These are phyloP conservation scores for Adelphocoris suturalis DNA, from an alignment of 2,888 invertebrate genomes.

Conservation along the genomic window DNA sequence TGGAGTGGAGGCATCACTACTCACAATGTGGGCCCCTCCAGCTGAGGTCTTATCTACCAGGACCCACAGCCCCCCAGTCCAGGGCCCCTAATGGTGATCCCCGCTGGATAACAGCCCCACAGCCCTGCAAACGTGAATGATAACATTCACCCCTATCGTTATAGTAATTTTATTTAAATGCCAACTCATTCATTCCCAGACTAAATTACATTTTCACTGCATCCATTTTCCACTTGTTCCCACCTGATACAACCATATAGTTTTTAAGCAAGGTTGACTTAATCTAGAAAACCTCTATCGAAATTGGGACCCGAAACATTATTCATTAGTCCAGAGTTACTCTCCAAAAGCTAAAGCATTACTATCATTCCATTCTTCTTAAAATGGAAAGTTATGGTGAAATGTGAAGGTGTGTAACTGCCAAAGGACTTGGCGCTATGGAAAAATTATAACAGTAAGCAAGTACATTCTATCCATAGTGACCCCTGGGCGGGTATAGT, in stretches of 20 bases:
- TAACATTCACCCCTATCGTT: conserved; percentile 59
- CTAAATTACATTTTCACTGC: conserved; percentile 50
- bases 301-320: too few species aligned
- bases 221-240: not conserved
- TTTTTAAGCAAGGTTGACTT: not conserved
- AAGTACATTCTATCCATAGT: too few species aligned
- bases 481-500: too few species aligned
- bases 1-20: not conserved
- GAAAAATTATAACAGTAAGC: too few species aligned
- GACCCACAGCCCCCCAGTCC: conserved; percentile 55
- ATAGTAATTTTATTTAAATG: conserved; percentile 65
- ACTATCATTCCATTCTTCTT: too few species aligned
- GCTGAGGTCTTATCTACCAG: conserved; percentile 27
- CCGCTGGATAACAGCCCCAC: conserved; percentile 11
- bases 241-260: not conserved
- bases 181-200: conserved; percentile 30
- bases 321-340: too few species aligned
- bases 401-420: too few species aligned
- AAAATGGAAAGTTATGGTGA: too few species aligned
- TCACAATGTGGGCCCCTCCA: conserved; percentile 12
- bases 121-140: conserved; percentile 60
- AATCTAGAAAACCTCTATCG: not conserved
- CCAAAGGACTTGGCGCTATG: too few species aligned
- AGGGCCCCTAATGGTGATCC: conserved; percentile 56
- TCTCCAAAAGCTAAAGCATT: too few species aligned